Conservation (phyloP, 2,888 invertebrate species). For the Pinctada fucata region DNA sequence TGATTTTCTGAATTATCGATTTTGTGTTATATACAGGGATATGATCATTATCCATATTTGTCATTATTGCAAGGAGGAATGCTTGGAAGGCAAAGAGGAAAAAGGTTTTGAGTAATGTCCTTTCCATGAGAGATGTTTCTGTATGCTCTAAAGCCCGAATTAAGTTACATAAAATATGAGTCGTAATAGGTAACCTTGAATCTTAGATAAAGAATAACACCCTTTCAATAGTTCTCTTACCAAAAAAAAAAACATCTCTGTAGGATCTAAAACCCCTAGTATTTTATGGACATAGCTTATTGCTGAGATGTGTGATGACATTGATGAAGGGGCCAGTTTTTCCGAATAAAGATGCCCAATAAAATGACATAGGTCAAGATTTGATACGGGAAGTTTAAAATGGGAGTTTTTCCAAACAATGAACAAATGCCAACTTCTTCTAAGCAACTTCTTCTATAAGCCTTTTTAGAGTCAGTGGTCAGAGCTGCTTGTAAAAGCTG, state of each 20-base stretch:
- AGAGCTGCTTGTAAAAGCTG: not conserved
- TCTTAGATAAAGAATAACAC: not conserved
- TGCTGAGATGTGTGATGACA: not conserved
- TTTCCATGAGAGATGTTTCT: not conserved
- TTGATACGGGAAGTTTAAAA: not conserved
- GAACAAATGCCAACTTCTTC: conserved; percentile 1
- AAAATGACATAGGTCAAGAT: not conserved
- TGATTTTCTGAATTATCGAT: no score
- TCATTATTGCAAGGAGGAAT: not conserved
- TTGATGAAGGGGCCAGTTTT: not conserved
- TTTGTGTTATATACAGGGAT: no score
- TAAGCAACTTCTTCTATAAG: not conserved
- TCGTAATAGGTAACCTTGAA: not conserved
- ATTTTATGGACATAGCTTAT: conserved; percentile 3
- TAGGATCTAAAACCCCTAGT: not conserved
- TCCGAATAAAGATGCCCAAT: not conserved
- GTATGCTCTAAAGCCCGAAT: not conserved
- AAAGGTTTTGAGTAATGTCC: not conserved
- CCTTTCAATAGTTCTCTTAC: conserved; percentile 4
- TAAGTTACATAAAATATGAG: not conserved
- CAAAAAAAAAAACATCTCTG: not conserved
- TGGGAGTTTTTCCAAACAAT: not conserved
- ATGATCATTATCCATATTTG: no score
- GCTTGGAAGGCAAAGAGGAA: not conserved
- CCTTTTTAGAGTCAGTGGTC: not conserved